Percentiles rank a stretch among this genome's conserved stretches.
Conservation (phyloP, 2,888 invertebrate genomes). For the Drosophila paucipuncta region DNA sequence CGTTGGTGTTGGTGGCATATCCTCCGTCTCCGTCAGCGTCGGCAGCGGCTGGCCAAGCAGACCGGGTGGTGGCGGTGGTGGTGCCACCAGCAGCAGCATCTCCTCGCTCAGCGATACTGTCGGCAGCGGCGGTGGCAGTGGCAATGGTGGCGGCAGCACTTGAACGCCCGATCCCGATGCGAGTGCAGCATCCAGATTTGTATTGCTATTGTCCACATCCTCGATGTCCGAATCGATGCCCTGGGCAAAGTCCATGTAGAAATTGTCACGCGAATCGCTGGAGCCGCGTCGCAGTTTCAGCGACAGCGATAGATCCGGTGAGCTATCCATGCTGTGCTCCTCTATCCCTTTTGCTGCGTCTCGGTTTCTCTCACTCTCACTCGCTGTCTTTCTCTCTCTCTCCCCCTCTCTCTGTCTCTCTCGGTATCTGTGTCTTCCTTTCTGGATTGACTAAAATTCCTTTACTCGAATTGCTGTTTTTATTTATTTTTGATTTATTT, state of each 20-base stretch:
- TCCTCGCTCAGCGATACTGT: conserved; percentile 60
- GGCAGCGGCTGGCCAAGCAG: conserved; percentile 74
- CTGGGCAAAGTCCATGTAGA: conserved; percentile 96
- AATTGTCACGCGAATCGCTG: conserved; percentile 94
- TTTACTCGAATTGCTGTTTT: conserved; percentile 20
- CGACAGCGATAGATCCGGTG: conserved; percentile 94
- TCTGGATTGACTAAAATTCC: conserved; percentile 38
- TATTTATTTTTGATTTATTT: conserved; percentile 16
- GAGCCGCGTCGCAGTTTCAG: conserved; percentile 93
- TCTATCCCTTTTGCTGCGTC: not conserved
- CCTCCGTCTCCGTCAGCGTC: conserved; percentile 81
- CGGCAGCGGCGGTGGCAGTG: conserved; percentile 59
- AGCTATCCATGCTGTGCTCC: conserved; percentile 88
- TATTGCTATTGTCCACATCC: conserved; percentile 90
- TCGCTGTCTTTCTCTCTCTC: conserved; percentile 1
- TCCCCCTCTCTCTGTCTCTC: not conserved
- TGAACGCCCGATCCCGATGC: conserved; percentile 44
- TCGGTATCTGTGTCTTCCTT: not conserved
- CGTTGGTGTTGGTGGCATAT: conserved; percentile 82
- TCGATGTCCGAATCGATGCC: conserved; percentile 96
- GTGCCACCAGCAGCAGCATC: conserved; percentile 62
- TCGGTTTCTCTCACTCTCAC: not conserved
- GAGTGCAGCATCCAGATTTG: conserved; percentile 46
- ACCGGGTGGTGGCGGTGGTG: conserved; percentile 67
- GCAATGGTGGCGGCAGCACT: conserved; percentile 46